phyloP scores from a whole-genome alignment of 92 coral and sea anemone species.

The Diadumene lineata region DNA sequence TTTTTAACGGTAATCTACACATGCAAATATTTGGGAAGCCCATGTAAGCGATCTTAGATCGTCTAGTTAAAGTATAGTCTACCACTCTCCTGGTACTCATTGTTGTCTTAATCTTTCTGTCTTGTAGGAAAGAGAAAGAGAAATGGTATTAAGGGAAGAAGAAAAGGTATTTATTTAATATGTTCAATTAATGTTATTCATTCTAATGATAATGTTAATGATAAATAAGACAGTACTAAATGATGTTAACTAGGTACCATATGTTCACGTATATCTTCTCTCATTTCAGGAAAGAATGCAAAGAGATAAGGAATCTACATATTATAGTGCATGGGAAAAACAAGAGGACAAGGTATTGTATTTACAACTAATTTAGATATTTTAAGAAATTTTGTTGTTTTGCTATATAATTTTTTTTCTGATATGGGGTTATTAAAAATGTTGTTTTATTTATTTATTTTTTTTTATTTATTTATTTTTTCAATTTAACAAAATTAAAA shows the following conservation, averaged over 20 bases:
- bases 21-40: too few species aligned
- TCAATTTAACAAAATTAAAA: too few species aligned
- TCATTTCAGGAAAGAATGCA: slow-evolving; percentile 88
- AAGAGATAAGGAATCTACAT: slow-evolving; percentile 87
- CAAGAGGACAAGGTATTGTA: slow-evolving; percentile 86
- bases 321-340: slow-evolving; percentile 96
- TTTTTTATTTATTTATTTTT: not conserved
- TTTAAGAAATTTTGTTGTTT: not conserved
- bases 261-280: too few species aligned
- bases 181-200: not conserved
- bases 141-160: slow-evolving; percentile 84
- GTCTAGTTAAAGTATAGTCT: too few species aligned
- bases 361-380: not conserved
- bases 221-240: too few species aligned
- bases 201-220: not conserved
- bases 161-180: slow-evolving; percentile 68
- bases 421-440: too few species aligned
- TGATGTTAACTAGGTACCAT: too few species aligned
- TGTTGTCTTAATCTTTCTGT: too few species aligned
- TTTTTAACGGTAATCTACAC: too few species aligned
- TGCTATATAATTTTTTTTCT: not conserved
- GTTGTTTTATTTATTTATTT: not conserved
- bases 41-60: too few species aligned
- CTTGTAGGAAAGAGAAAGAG: slow-evolving; percentile 96
- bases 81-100: too few species aligned